Base-by-base conservation (phyloP, 1,140 invertebrate genomes). In the Papilio polytes region DNA sequence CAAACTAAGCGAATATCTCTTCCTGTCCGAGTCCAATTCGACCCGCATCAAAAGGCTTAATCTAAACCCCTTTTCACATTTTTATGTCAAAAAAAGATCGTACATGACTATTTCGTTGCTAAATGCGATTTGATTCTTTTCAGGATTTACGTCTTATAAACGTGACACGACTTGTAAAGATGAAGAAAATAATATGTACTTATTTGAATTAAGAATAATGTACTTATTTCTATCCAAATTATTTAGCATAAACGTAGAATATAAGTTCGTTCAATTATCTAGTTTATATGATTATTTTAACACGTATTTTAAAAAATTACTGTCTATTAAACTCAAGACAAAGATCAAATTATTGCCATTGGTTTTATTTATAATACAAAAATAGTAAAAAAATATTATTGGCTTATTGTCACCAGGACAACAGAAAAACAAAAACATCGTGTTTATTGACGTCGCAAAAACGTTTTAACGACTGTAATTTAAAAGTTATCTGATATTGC, bases 21-120 rank as follows among this genome's bases (percentile, higher is more conserved):
- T 87, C 83, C 86, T 93, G 92, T 94, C 93, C 86, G 90, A 90
- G 91, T 84, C 86, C 89, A 90, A 95, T 94, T 95, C 85, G 89
- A 95, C 94, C 94, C 92, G 90, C 88, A 87, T 95, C 94, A 95
- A 95, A 91, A 82, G 90, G 94, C 90, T 95, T 94, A 94, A 76
- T 53, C 70, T 91, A 87, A 91, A 91, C 89, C 94, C 93, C 87
- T 92, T 93, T 95, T 94, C 89, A 87, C 89, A 87, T 93, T 92
- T 91, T 90, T 92, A 84, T 91, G 90, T 92, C 90, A 88, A 90
- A 89, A 92, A 92, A 89, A 88, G 89, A 92, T 91, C 91, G 91
- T 88, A 91, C 91, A 87, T 89, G 86, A 88, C 87, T 86, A 91
- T 91, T 89, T 90, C 88, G 86, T 93, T 94, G 87, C 88, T 90